Evolutionary conservation across 1,140 invertebrate species (phyloP), one percentile per base, ranked within the genome.

Genomic region (Polypedilum pembai): DNA sequence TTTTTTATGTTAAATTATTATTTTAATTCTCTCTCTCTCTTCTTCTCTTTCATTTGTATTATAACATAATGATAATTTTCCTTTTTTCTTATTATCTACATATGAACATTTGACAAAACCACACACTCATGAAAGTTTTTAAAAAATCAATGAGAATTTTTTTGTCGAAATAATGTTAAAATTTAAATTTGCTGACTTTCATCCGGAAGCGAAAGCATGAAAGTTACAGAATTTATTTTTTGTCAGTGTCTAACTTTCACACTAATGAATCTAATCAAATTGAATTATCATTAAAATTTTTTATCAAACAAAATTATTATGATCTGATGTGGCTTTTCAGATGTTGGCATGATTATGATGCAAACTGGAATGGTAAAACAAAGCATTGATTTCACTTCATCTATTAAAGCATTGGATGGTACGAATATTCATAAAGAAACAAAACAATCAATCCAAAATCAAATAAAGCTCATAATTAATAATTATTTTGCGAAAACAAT

Each of bases 341-440:
- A 93, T 94, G 92, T 94, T 83, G 92, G 92, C 87, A 93, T 94
- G 92, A 92, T 94, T 88, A 92, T 94, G 92, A 92, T 93, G 91
- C 91, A 94, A 90, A 89, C 90, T 82, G 92, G 92, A 86, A 93
- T 94, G 92, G 91, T 94, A 88, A 93, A 92, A 88, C 88, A 91
- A 86, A 88, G 87, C 65, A 69, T 69, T 69, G 65, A 69, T 83
- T 84, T 89, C 84, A 91, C 88, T 86, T 84, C 87, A 83, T 87
- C 88, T 83, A 91, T 89, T 87, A 88, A 89, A 86, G 89, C 85
- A 88, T 88, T 90, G 84, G 90, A 92, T 86, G 91, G 91, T 92
- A 92, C 87, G 90, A 82, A 33, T 77, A 79, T 77, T 82, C 77
- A 45, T 74, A 75, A 12, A 56, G 15, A 45, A 45, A 33, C 24